Evolutionary conservation across 1,140 invertebrate species (phyloP).

Genomic region (Danaus plexippus): DNA sequence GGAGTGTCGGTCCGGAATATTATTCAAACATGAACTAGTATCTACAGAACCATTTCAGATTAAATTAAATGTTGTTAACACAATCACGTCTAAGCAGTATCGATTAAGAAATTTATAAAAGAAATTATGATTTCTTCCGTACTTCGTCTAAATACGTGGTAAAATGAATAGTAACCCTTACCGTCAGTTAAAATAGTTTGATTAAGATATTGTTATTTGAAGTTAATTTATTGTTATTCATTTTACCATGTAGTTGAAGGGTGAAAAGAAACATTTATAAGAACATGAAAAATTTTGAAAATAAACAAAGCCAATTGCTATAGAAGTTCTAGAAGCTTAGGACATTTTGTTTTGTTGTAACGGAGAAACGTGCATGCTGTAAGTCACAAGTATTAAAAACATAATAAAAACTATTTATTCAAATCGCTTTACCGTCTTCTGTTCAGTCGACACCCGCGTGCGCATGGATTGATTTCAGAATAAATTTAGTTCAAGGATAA

Average conservation of each 20-base stretch:
- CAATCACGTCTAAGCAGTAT: constrained; percentile 61
- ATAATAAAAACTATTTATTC: constrained; percentile 47
- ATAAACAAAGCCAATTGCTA: constrained; percentile 60
- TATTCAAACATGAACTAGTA: constrained; percentile 52
- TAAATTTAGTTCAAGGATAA: constrained; percentile 1
- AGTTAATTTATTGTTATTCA: constrained; percentile 5
- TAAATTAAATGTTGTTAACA: constrained; percentile 50
- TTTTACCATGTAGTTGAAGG: constrained; percentile 15
- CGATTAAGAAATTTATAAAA: constrained; percentile 30
- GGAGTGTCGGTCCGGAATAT: constrained; percentile 32
- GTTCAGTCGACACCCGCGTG: constrained; percentile 56
- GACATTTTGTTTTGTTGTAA: constrained; percentile 47
- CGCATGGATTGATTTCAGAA: constrained; percentile 58
- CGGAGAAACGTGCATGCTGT: constrained; percentile 59
- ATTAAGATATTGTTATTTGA: too few relatives aligned
- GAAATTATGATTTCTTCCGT: constrained; percentile 22
- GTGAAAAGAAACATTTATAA: constrained; percentile 15
- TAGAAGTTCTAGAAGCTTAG: constrained; percentile 54
- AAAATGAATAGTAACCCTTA: constrained; percentile 20
- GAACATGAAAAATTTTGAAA: constrained; percentile 47
- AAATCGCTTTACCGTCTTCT: constrained; percentile 68
- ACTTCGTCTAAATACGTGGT: constrained; percentile 24
- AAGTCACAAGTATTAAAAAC: constrained; percentile 64
- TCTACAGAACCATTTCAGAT: constrained; percentile 55
- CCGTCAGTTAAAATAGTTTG: too few relatives aligned